These are phyloP conservation scores for Mallotus villosus DNA, from an alignment of 2,797 vertebrate species.

Conservation along the genomic window DNA sequence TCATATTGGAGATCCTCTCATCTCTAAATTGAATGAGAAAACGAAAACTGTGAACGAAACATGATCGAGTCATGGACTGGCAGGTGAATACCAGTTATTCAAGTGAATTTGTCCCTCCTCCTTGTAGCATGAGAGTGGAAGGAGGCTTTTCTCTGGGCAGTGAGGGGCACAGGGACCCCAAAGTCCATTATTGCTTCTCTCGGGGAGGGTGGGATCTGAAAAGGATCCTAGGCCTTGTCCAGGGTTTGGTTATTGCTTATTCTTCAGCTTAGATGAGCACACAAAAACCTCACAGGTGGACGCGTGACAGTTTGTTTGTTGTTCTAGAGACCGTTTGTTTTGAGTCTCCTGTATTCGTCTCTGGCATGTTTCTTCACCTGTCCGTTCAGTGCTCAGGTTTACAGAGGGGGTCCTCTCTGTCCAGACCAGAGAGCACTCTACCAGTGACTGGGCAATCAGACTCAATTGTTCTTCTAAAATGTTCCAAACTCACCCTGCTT, in stretches of 20 bases:
- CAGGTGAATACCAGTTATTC: conserved; percentile 40
- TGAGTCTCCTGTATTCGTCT: neutral
- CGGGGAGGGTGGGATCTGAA: conserved; percentile 25
- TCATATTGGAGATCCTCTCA: conserved; percentile 5
- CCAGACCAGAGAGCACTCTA: neutral
- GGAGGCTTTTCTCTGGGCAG: too few relatives aligned
- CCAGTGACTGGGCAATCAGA: conserved; percentile 11
- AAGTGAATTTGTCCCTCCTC: conserved; percentile 38
- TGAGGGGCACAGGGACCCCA: conserved; percentile 12
- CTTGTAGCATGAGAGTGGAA: conserved; percentile 5
- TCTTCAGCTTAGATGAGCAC: conserved; percentile 66
- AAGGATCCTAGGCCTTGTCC: conserved; percentile 42
- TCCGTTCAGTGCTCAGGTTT: neutral
- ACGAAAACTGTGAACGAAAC: neutral
- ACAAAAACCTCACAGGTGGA: conserved; percentile 26
- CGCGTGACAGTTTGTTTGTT: conserved; percentile 13
- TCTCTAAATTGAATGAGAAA: conserved; percentile 27
- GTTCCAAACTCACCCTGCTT: neutral
- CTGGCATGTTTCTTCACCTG: neutral
- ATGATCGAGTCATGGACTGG: conserved; percentile 17
- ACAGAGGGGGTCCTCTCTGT: neutral
- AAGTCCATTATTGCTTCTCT: conserved; percentile 75
- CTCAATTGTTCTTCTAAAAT: neutral
- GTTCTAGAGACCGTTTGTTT: conserved; percentile 36
- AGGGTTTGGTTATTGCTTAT: conserved; percentile 80